Percentiles rank a stretch among this genome's conserved stretches.
Evolutionary conservation across 2,797 vertebrate species (phyloP).

Genomic region (Prunella strophiata): DNA sequence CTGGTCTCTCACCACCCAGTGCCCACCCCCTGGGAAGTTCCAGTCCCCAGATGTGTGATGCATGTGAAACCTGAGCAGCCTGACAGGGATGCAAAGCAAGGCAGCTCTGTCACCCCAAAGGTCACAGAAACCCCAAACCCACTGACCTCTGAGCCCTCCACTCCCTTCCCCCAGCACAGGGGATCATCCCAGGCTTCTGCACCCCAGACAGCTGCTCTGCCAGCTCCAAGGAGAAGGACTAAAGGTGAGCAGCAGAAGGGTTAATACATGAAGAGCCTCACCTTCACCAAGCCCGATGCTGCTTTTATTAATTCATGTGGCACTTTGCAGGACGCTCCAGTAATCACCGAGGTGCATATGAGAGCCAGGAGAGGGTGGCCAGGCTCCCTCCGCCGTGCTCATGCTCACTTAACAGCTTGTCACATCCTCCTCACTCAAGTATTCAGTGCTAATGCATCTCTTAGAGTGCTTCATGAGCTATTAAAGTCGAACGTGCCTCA

Average conservation of each 20-base stretch:
- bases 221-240: background rate
- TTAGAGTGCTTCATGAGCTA: conserved; percentile 68
- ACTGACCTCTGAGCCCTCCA: background rate
- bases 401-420: conserved; percentile 47
- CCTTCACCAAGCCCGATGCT: background rate
- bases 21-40: fast-evolving
- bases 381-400: background rate
- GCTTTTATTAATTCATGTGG: conserved; percentile 47
- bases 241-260: background rate
- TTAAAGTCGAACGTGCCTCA: conserved; percentile 50
- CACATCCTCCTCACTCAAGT: conserved; percentile 64
- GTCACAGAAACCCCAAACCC: background rate
- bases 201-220: background rate
- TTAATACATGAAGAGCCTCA: background rate
- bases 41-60: background rate
- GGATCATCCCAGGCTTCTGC: background rate
- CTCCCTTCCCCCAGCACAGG: fast-evolving
- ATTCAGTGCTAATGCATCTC: conserved; percentile 68
- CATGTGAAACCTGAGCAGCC: background rate
- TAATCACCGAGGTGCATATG: conserved; percentile 17
- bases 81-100: background rate
- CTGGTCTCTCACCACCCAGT: background rate
- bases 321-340: conserved; percentile 23
- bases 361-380: conserved; percentile 17
- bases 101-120: background rate